A percentile compares a stretch with the other conserved stretches of the same genome.
Conservation (phyloP, 2,797 vertebrate species). For the Pelobates cultripes region DNA sequence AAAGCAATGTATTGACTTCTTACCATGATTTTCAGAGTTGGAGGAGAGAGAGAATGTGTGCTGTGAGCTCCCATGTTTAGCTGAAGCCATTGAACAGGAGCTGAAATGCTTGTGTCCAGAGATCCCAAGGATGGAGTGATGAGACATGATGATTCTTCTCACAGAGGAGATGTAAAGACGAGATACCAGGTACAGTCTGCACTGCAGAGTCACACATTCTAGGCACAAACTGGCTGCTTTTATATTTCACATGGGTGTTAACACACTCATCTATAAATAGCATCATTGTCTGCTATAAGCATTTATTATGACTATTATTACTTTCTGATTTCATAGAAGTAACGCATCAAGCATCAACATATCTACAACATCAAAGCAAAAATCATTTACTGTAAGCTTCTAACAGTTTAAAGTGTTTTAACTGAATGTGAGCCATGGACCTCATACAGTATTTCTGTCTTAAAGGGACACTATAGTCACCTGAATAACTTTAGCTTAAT, state of each 20-base stretch:
- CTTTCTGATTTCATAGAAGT: slow-evolving; percentile 9
- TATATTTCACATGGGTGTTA: slow-evolving; percentile 20
- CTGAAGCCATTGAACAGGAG: slow-evolving; percentile 28
- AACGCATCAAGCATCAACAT: not conserved
- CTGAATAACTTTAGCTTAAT: too few relatives aligned
- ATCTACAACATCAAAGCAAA: slow-evolving; percentile 23
- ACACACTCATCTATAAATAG: slow-evolving; percentile 2
- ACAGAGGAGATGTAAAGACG: not conserved
- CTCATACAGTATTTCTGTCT: too few relatives aligned
- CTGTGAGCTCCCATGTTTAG: slow-evolving; percentile 26
- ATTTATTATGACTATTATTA: not conserved
- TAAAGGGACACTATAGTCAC: too few relatives aligned
- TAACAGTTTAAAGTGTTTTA: not conserved
- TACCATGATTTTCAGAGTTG: slow-evolving; percentile 8
- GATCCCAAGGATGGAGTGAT: not conserved
- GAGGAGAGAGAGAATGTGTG: slow-evolving; percentile 11
- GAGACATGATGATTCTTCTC: slow-evolving; percentile 29
- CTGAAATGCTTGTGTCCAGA: slow-evolving; percentile 39
- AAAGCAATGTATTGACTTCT: slow-evolving; percentile 15
- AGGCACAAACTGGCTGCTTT: not conserved
- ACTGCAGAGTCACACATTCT: not conserved
- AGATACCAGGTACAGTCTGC: not conserved
- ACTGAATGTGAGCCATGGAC: too few relatives aligned
- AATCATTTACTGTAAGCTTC: slow-evolving; percentile 12
- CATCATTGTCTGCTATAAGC: not conserved